These are phyloP conservation scores for Selene dorsalis DNA, from an alignment of 2,797 vertebrate genomes.

Conservation along the genomic window DNA sequence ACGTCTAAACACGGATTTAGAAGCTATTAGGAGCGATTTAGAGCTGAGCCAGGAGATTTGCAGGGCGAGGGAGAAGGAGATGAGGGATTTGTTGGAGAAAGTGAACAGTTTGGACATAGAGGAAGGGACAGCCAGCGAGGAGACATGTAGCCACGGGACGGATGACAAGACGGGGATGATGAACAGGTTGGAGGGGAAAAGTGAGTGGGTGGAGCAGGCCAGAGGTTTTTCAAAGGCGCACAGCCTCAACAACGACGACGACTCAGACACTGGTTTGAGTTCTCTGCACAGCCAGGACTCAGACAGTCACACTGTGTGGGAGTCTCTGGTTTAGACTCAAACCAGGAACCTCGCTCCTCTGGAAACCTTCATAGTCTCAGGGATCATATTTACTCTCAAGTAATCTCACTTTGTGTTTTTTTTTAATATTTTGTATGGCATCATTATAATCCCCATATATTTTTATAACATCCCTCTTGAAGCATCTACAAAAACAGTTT, in stretches of 20 bases:
- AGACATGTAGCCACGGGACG: conserved; percentile 29
- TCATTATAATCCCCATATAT: background rate
- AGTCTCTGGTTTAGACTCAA: conserved; percentile 68
- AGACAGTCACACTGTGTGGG: conserved; percentile 83
- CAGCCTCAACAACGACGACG: conserved; percentile 89
- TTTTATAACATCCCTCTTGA: conserved; percentile 11
- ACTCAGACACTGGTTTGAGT: conserved; percentile 96
- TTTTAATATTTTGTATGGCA: background rate
- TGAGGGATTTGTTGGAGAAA: conserved; percentile 87
- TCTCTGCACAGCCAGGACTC: conserved; percentile 99
- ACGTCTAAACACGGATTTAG: conserved; percentile 91
- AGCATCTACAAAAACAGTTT: background rate
- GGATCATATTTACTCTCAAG: conserved; percentile 25
- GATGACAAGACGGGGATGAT: conserved; percentile 53
- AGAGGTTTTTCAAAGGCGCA: conserved; percentile 85
- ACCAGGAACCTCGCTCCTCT: background rate
- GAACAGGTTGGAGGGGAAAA: conserved; percentile 66
- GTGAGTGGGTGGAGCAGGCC: conserved; percentile 87
- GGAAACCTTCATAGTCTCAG: conserved; percentile 33
- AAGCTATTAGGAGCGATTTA: conserved; percentile 87
- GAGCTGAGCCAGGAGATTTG: conserved; percentile 86
- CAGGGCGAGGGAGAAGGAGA: conserved; percentile 86
- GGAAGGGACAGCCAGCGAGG: conserved; percentile 46
- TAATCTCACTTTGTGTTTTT: background rate
- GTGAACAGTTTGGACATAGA: conserved; percentile 83